Base-by-base conservation (phyloP, 2,113 vertebrate genomes). In the Montifringilla adamsi region DNA sequence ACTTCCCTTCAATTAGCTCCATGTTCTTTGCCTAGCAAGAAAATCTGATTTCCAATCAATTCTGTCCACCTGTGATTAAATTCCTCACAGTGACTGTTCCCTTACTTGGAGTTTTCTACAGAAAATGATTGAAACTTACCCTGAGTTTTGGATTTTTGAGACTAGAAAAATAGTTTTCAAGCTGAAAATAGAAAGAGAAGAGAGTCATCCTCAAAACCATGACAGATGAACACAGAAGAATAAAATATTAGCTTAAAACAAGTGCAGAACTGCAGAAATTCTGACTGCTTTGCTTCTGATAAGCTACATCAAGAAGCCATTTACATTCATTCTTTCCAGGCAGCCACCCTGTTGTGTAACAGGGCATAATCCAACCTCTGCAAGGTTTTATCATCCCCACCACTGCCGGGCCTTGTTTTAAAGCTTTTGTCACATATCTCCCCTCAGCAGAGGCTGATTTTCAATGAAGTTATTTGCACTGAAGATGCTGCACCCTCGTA, bases 91-190 rank as follows among this genome's bases (percentile, higher is more conserved):
- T 15, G 23, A 15, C 53, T 76, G 35, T 75, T 73, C 47, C 55
- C 8, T 15, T 43, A n/a, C 10, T 41, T 14, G 2, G 35, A 47
- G 41, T 44, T 67, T 93, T 46, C 68, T 35, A 55, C 43, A 56
- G 35, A 35, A 87, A n/a, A 63, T 30, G 69, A 84, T 8, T 43
- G 13, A 63, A 52, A 98, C 99, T 99, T 98, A 99, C 99, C 99
- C 99, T 99, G 99, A 99, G 99, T 99, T 99, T 99, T 98, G 99
- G 99, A 98, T 99, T 99, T 99, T 99, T 99, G 97, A 99, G 98
- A 99, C 99, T 99, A 98, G 99, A 99, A 98, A 99, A 99, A 98
- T 99, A 99, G 97, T 99, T 99, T 99, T 99, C 99, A 99, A 99
- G 99, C 99, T 99, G 98, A 53, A 98, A 98, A 98, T 2, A 73